Percentiles rank a stretch among this genome's conserved stretches.
phyloP scores from a whole-genome alignment of 2,888 invertebrate species.

The Panopea generosa region DNA sequence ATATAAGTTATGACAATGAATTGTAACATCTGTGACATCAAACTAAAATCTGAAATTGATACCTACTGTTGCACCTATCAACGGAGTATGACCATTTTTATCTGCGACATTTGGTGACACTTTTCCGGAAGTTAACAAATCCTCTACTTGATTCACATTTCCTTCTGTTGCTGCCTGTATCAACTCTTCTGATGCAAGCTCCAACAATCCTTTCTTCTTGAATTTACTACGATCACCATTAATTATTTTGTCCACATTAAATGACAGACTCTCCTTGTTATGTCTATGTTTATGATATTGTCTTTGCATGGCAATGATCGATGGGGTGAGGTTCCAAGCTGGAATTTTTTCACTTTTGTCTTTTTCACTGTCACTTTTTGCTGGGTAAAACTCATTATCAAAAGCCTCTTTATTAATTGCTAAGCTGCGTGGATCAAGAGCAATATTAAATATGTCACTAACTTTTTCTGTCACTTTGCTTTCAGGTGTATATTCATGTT shows the following conservation, averaged over 20 bases:
- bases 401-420: constrained; percentile 81
- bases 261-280: constrained; percentile 64
- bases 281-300: constrained; percentile 78
- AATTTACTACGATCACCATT: constrained; percentile 73
- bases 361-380: constrained; percentile 50
- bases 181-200: constrained; percentile 78
- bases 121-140: constrained; percentile 74
- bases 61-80: constrained; percentile 83
- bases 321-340: constrained; percentile 82
- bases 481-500: constrained; percentile 59
- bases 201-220: constrained; percentile 76
- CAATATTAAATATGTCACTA: constrained; percentile 75
- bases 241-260: constrained; percentile 74
- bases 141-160: constrained; percentile 74
- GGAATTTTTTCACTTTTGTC: constrained; percentile 56
- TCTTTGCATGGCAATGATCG: constrained; percentile 79
- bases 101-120: constrained; percentile 83
- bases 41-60: too few species aligned
- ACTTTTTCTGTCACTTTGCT: constrained; percentile 65
- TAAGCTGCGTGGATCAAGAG: constrained; percentile 78
- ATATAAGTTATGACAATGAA: too few species aligned
- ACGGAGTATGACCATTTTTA: constrained; percentile 80
- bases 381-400: constrained; percentile 79
- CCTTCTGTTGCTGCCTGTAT: constrained; percentile 78
- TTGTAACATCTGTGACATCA: too few species aligned